Evolutionary conservation across 2,113 vertebrate genomes (phyloP), one percentile per base, ranked within the genome.

Genomic region (Cebus imitator): DNA sequence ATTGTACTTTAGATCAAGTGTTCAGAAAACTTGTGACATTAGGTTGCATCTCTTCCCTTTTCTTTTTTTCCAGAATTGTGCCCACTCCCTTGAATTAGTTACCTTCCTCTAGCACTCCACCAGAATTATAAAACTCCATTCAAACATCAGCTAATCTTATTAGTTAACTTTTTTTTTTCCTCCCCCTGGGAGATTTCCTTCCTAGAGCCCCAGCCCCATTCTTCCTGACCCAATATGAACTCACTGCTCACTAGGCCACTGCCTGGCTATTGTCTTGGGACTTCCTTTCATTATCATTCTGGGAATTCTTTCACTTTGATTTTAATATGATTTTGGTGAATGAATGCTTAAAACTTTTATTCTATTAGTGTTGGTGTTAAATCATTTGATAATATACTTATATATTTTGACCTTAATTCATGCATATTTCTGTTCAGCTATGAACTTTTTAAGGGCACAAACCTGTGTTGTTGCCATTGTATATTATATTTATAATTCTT

Each of bases 281-380:
- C 45, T 68, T 40, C 32, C 37, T 91, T 80, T 68, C 23, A 52
- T n/a, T 10, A 6, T 58, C 78, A 45, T 87, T 81, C 52, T 70
- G 27, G 37, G 25, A 84, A 40, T 68, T 87, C 20, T 79, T 84
- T 84, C 18, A 50, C 61, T 90, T 91, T 80, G 64, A 68, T 64
- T 87, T 85, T 72, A 57, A 40, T 68, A 52, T 82, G 93, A 89
- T 76, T 88, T 89, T 95, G 25, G 10, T 55, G 30, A 72, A 91
- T 93, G 43, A 78, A 32, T 82, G n/a, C 70, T 93, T 95, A 78
- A 91, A 95, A 79, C 11, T 11, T 84, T 35, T 52, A 43, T 84
- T 48, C n/a, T 86, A 3, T n/a, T 86, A 13, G 45, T 35, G 87
- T 78, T 61, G 17, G 4, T 88, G 52, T 43, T 89, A 78, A 35